These are phyloP conservation scores for Chaetodon trifascialis DNA, from an alignment of 2,113 vertebrate species.

Conservation along the genomic window DNA sequence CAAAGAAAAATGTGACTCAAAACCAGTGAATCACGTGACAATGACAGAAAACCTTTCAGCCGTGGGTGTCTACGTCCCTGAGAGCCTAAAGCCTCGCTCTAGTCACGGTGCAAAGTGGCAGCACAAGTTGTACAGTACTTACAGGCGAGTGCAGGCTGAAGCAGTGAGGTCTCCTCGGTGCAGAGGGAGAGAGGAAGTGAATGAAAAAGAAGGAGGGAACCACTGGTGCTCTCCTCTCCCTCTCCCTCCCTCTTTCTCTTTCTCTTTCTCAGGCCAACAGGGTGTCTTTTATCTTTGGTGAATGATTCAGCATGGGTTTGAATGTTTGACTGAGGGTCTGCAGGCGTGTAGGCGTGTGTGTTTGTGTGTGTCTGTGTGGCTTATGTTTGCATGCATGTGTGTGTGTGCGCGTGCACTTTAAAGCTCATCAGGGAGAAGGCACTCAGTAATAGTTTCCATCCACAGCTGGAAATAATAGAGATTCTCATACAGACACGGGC, in stretches of 20 bases:
- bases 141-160: constrained; percentile 63
- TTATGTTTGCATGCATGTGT: constrained; percentile 58
- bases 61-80: not conserved
- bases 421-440: constrained; percentile 76
- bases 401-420: constrained; percentile 62
- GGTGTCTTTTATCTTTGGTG: constrained; percentile 73
- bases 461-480: constrained; percentile 89
- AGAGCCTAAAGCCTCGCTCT: not conserved
- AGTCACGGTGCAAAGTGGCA: constrained; percentile 1
- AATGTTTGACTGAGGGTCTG: constrained; percentile 65
- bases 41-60: not conserved
- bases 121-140: constrained; percentile 72
- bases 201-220: constrained; percentile 70
- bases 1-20: not conserved
- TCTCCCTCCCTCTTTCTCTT: constrained; percentile 47
- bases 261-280: constrained; percentile 70
- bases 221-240: constrained; percentile 49
- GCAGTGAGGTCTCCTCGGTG: constrained; percentile 66
- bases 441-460: constrained; percentile 89
- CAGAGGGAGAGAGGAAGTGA: constrained; percentile 69
- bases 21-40: not conserved
- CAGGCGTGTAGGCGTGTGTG: constrained; percentile 55
- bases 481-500: constrained; percentile 74
- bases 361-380: constrained; percentile 43
- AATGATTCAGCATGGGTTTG: constrained; percentile 74